These are phyloP conservation scores for Paracanthobrama guichenoti DNA, from an alignment of 2,113 vertebrate genomes.

Conservation along the genomic window DNA sequence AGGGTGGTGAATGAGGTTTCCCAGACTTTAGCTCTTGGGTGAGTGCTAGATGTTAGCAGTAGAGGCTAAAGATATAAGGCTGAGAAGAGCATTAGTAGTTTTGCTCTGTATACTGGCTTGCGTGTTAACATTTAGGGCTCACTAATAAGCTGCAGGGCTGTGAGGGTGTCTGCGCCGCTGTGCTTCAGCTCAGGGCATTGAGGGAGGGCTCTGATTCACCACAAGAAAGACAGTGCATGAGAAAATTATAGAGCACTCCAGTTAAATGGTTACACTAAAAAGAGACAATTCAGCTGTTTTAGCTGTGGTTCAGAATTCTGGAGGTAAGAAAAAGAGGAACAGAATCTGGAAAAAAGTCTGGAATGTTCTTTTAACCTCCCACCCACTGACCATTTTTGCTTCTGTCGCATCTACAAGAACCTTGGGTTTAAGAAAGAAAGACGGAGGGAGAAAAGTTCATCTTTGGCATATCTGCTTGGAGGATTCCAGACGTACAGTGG, in stretches of 20 bases:
- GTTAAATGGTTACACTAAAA: conserved; percentile 75
- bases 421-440: conserved; percentile 33
- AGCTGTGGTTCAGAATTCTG: conserved; percentile 67
- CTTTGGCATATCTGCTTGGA: conserved; percentile 48
- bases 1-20: conserved; percentile 36
- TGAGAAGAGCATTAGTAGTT: conserved; percentile 9
- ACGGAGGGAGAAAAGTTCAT: conserved; percentile 31
- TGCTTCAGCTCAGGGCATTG: conserved; percentile 51
- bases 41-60: background rate
- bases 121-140: conserved; percentile 31
- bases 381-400: conserved; percentile 49
- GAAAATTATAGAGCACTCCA: conserved; percentile 80
- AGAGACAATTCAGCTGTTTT: conserved; percentile 63
- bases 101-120: conserved; percentile 3
- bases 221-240: conserved; percentile 76
- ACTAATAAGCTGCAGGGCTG: conserved; percentile 60
- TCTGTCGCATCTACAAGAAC: conserved; percentile 58
- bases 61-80: background rate
- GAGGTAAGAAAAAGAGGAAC: conserved; percentile 63
- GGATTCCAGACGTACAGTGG: conserved; percentile 44
- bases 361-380: conserved; percentile 56
- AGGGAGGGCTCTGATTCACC: conserved; percentile 66
- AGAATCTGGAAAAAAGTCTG: conserved; percentile 58
- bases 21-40: background rate
- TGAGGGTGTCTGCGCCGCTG: conserved; percentile 57